Conservation (phyloP, 2,888 invertebrate species). For the Scaptomyza parva region DNA sequence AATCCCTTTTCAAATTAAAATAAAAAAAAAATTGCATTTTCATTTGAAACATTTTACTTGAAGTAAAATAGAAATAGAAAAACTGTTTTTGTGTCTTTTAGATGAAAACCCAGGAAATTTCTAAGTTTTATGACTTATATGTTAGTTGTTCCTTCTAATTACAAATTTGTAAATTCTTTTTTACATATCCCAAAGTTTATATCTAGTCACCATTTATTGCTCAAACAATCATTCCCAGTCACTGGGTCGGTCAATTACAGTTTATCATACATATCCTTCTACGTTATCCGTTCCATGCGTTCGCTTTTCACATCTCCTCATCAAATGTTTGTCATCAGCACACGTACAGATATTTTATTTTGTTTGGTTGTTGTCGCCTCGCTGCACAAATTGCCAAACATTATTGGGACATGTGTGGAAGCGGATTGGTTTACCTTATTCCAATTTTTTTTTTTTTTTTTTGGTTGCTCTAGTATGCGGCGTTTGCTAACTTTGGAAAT, state of each 20-base stretch:
- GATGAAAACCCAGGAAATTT: too few species aligned
- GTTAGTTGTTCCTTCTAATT: too few species aligned
- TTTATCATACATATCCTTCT: slow-evolving; percentile 29
- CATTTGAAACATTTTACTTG: too few species aligned
- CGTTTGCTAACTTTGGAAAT: slow-evolving; percentile 61
- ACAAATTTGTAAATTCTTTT: too few species aligned
- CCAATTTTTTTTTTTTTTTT: slow-evolving; percentile 20
- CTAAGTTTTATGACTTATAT: too few species aligned
- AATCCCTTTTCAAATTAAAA: too few species aligned
- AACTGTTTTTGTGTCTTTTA: too few species aligned
- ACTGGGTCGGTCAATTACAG: slow-evolving; percentile 37
- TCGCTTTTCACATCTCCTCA: background rate
- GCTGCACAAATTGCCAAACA: slow-evolving; percentile 78
- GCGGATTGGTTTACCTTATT: slow-evolving; percentile 61
- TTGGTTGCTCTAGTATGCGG: slow-evolving; percentile 15
- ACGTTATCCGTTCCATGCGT: slow-evolving; percentile 9
- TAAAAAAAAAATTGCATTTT: too few species aligned
- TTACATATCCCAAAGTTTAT: too few species aligned
- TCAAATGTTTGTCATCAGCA: slow-evolving; percentile 47
- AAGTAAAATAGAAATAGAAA: too few species aligned
- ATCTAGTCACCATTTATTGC: background rate
- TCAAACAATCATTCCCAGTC: background rate
- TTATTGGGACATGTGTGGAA: slow-evolving; percentile 65
- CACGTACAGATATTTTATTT: slow-evolving; percentile 52
- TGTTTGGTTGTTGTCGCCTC: slow-evolving; percentile 46